Evolutionary conservation across 1,140 invertebrate species (phyloP).

Genomic region (Drosophila watanabei): DNA sequence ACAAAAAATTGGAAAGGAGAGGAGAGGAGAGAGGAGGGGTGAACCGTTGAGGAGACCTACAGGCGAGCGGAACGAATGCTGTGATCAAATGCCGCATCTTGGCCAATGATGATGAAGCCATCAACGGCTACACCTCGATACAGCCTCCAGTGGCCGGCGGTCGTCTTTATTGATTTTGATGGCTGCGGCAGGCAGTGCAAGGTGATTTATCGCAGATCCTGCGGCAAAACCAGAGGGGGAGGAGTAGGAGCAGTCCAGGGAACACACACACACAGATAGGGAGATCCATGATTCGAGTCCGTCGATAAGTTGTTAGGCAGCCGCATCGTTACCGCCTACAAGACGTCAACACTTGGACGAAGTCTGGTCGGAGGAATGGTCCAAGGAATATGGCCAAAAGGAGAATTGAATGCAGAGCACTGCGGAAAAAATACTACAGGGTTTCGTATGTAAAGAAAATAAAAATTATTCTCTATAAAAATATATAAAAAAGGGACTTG

Average conservation of each 20-base stretch:
- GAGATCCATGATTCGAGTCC: slow-evolving; percentile 60
- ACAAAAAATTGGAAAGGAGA: slow-evolving; percentile 3
- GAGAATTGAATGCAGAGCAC: slow-evolving; percentile 3
- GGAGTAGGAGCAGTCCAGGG: slow-evolving; percentile 19
- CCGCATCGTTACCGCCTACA: slow-evolving; percentile 64
- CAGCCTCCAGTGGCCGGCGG: slow-evolving; percentile 45
- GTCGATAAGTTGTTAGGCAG: slow-evolving; percentile 71
- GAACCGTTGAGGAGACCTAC: slow-evolving; percentile 55
- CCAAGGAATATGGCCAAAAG: slow-evolving; percentile 11
- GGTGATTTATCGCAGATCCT: slow-evolving; percentile 84
- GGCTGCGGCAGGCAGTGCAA: slow-evolving; percentile 56
- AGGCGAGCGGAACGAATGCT: slow-evolving; percentile 69
- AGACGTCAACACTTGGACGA: slow-evolving; percentile 73
- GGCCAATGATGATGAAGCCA: slow-evolving; percentile 72
- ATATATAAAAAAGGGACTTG: background rate
- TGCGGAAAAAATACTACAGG: background rate
- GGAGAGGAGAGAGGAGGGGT: slow-evolving; percentile 2
- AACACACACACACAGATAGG: slow-evolving; percentile 25
- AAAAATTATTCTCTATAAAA: background rate
- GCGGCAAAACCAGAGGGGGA: slow-evolving; percentile 56
- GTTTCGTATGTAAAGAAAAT: background rate
- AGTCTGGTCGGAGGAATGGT: slow-evolving; percentile 4
- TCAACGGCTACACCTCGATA: slow-evolving; percentile 75
- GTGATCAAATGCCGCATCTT: slow-evolving; percentile 66
- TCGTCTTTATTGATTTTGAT: slow-evolving; percentile 74